phyloP scores from a whole-genome alignment of 2,797 vertebrate species.

The Lophius americanus region DNA sequence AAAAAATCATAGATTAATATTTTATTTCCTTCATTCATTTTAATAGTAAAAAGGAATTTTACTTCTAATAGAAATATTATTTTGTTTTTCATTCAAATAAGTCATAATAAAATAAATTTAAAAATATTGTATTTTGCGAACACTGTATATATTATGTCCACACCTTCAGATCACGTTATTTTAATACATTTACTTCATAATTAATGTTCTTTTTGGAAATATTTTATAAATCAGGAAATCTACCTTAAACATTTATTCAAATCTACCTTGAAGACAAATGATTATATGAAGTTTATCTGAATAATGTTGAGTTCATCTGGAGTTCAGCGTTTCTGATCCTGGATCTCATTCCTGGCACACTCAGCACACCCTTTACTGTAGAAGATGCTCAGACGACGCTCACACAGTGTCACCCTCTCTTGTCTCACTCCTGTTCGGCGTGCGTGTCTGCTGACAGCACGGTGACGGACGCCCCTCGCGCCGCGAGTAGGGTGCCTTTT shows the following conservation, averaged over 20 bases:
- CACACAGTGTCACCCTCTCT: conserved; percentile 35
- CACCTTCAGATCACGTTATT: too few relatives aligned
- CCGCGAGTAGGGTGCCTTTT: conserved; percentile 60
- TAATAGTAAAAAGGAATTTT: too few relatives aligned
- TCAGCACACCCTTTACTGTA: conserved; percentile 13
- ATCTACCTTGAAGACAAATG: neutral
- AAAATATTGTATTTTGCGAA: too few relatives aligned
- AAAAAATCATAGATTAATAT: too few relatives aligned
- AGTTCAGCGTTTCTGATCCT: neutral
- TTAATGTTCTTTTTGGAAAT: too few relatives aligned
- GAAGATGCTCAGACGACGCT: conserved; percentile 50
- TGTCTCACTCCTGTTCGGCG: conserved; percentile 22
- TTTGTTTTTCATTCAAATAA: too few relatives aligned
- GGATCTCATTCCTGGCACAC: neutral
- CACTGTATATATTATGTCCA: too few relatives aligned
- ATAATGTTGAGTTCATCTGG: too few relatives aligned
- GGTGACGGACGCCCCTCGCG: conserved; percentile 58
- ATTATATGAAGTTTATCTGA: neutral
- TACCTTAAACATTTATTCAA: neutral
- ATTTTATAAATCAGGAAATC: neutral
- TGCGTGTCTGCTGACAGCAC: conserved; percentile 51
- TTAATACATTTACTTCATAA: too few relatives aligned
- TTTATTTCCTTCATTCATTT: too few relatives aligned
- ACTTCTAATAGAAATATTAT: too few relatives aligned
- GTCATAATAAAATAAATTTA: too few relatives aligned